Conservation (phyloP, 2,888 invertebrate species). For the Idaea straminata region DNA sequence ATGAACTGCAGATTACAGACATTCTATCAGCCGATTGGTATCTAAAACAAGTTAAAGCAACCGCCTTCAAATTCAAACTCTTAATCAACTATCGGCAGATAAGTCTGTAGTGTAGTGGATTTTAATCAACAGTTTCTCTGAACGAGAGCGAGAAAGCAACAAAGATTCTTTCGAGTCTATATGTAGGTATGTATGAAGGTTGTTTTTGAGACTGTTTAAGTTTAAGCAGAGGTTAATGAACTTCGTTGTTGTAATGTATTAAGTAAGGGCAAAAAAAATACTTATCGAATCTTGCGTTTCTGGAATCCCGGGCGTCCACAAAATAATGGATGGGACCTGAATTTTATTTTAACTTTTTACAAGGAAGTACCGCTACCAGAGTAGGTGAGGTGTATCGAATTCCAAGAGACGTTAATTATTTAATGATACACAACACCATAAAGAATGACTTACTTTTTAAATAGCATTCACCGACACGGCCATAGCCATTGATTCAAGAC, state of each 20-base stretch:
- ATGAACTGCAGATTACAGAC: neutral
- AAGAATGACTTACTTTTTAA: neutral
- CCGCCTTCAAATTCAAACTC: too few relatives aligned
- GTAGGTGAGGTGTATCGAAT: neutral
- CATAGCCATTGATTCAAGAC: too few relatives aligned
- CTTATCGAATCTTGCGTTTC: constrained; percentile 55
- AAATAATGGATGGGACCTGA: constrained; percentile 50
- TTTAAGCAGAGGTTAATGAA: constrained; percentile 42
- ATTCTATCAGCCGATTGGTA: neutral
- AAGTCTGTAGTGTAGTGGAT: too few relatives aligned
- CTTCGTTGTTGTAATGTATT: constrained; percentile 33
- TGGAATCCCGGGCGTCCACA: constrained; percentile 52
- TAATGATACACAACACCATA: neutral
- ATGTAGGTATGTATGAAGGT: neutral
- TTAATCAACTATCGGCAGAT: too few relatives aligned
- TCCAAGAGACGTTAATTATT: neutral
- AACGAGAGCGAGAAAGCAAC: neutral
- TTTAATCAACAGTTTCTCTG: neutral
- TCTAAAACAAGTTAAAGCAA: neutral
- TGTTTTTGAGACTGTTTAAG: neutral
- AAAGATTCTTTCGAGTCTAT: neutral
- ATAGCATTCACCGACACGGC: too few relatives aligned
- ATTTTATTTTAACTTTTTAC: constrained; percentile 42
- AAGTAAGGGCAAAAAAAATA: constrained; percentile 41
- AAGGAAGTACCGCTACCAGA: constrained; percentile 54